Evolutionary conservation across 2,888 invertebrate species (phyloP).

Genomic region (Parnassius smintheus): DNA sequence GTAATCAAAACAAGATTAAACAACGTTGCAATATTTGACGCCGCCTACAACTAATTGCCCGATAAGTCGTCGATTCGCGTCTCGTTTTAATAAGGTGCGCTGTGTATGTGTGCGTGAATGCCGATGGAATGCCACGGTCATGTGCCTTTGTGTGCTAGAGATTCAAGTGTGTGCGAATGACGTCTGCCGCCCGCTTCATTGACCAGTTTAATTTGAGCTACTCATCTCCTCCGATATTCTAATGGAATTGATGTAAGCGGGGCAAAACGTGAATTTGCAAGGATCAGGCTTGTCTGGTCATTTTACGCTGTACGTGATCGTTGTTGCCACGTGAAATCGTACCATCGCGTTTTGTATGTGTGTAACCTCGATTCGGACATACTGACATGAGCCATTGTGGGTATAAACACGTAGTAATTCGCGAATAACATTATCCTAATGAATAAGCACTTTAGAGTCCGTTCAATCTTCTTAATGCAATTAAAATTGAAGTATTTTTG

Average conservation of each 20-base stretch:
- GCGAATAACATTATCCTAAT: constrained; percentile 78
- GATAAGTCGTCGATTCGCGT: constrained; percentile 81
- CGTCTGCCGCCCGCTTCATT: constrained; percentile 71
- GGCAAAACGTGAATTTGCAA: constrained; percentile 52
- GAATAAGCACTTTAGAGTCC: constrained; percentile 59
- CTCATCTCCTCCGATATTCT: constrained; percentile 44
- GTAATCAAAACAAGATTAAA: constrained; percentile 55
- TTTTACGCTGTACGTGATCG: constrained; percentile 61
- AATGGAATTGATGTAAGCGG: constrained; percentile 38
- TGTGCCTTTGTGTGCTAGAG: constrained; percentile 50
- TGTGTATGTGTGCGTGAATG: constrained; percentile 62
- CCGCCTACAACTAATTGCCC: constrained; percentile 78
- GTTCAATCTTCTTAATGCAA: constrained; percentile 46
- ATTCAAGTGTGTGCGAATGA: constrained; percentile 66
- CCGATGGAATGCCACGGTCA: constrained; percentile 79
- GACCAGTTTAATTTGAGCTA: constrained; percentile 49
- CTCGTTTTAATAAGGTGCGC: constrained; percentile 81
- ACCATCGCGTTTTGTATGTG: constrained; percentile 59
- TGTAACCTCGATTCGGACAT: constrained; percentile 79
- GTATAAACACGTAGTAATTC: constrained; percentile 76
- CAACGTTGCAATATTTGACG: constrained; percentile 62
- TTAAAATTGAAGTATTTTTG: constrained; percentile 42
- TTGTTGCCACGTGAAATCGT: constrained; percentile 75
- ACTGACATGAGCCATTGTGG: constrained; percentile 68
- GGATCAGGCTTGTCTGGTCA: constrained; percentile 51